Base-by-base conservation (phyloP, 1,140 invertebrate genomes). In the Drosophila funebris region DNA sequence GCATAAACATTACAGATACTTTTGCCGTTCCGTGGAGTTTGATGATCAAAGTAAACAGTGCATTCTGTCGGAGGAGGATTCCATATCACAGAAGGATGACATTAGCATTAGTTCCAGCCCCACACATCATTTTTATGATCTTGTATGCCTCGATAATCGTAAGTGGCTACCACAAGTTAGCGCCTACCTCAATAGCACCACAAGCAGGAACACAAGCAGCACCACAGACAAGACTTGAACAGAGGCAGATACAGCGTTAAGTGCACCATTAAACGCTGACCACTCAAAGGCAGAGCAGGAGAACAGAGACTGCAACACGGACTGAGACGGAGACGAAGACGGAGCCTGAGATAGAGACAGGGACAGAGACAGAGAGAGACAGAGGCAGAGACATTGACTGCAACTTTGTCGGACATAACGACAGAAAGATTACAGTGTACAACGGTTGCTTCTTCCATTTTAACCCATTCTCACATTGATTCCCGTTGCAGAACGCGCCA, bases 21-120 rank as follows among this genome's bases (percentile, higher is more conserved):
- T 97, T 78, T 97, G 96, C 90, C 95, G 96, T 18, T 97, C 97
- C 4, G 95, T 98, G n/a, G 96, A 97, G 81, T 97, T 96, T 84
- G 96, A 98, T 80, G 96, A 97, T 66, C 95, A 96, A 92, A 96
- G 95, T 0, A 94, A 95, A 69, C 95, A 96, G 60, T 98, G 97
- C 73, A 95, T 96, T 4, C 93, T 98, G 6, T 97, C 96, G 0
- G 96, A 97, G 91, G 97, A 98, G 91, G 97, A 98, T 90, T 97
- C 96, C 0, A 94, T 96, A 6, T 97, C 96, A 0, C 96, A 97
- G 85, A 96, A 96, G 89, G 96, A 97, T 82, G 96, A 97, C 87
- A 94, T 97, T 74, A 95, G 95, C 50, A 94, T 95, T 18, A 96
- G 95, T 90, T 96, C 94, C 77, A 96, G 95, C 80, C 95, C 95